Base-by-base conservation (phyloP, 2,888 invertebrate genomes). In the Asteroscopus sphinx region DNA sequence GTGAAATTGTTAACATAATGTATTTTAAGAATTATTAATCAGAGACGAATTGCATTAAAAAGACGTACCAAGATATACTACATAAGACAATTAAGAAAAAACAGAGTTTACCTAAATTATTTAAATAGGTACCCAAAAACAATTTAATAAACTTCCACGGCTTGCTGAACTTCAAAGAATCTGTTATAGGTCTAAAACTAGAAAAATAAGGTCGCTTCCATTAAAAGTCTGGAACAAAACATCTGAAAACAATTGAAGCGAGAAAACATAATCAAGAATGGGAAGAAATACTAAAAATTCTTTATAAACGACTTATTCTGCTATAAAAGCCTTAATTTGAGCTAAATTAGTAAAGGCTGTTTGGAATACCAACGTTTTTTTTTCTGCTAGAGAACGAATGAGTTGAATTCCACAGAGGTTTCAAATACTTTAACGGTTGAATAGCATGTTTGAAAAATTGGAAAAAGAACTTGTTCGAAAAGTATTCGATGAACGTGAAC, bases 381-480 rank as follows among this genome's bases (percentile, higher is more conserved):
- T 52, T 45, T 35, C 8, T 16, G 13, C n/a, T 7, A 6, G 17
- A 15, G 5, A 65, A 52, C 32, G 21, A 16, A 25, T 15, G 44
- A 44, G 35, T 46, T 8, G 26, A 66, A 67, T 48, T 45, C 9
- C 33, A 7, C 13, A 44, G 33, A 16, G 6, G 13, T 25, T 48
- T 52, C 13, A 33, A 16, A 67, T 71, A 58, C 25, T 41, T 65
- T 1, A 30, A 30, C 30, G 51, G 44, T 35, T n/a, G 21, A 45
- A 44, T 32, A 3, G n/a, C 36, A 37, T 42, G 33, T 35, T 65
- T 51, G 30, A 7, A 39, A 30, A 25, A 41, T 33, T 5, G 12
- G 8, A 0, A n/a, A 21, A 21, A 21, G 2, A 4, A 25, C 13
- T 45, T 12, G 44, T 25, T 1, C 0, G 8, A 35, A 48, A 56